phyloP scores from a whole-genome alignment of 2,113 vertebrate species.

The Perca flavescens region DNA sequence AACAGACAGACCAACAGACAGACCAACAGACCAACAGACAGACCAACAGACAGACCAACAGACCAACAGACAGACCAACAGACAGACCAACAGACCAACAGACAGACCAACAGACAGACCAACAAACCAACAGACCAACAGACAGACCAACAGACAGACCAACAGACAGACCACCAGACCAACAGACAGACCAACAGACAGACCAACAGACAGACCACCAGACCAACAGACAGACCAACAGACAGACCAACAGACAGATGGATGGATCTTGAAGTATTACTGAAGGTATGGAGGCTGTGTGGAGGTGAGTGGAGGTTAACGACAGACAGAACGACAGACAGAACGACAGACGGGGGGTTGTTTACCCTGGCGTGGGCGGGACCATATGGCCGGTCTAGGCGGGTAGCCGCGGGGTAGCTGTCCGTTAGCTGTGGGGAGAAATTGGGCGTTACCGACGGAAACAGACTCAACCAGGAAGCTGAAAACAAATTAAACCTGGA shows the following conservation, averaged over 20 bases:
- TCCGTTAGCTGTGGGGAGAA: no score
- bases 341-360: neutral
- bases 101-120: no score
- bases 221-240: conserved; percentile 11
- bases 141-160: no score
- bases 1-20: no score
- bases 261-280: conserved; percentile 37
- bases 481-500: no score
- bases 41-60: conserved; percentile 9
- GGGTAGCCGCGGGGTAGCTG: conserved; percentile 47
- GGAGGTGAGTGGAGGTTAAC: conserved; percentile 59
- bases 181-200: conserved; percentile 15
- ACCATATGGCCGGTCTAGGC: conserved; percentile 77
- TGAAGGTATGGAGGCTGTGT: conserved; percentile 24
- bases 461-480: no score
- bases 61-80: no score
- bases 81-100: no score
- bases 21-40: conserved; percentile 7
- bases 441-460: no score
- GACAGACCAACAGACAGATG: conserved; percentile 35
- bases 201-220: no score
- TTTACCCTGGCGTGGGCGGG: conserved; percentile 80
- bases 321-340: conserved; percentile 2
- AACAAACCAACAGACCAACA: no score
- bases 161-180: no score